Conservation (phyloP, 2,797 vertebrate species). For the Pangasius djambal region DNA sequence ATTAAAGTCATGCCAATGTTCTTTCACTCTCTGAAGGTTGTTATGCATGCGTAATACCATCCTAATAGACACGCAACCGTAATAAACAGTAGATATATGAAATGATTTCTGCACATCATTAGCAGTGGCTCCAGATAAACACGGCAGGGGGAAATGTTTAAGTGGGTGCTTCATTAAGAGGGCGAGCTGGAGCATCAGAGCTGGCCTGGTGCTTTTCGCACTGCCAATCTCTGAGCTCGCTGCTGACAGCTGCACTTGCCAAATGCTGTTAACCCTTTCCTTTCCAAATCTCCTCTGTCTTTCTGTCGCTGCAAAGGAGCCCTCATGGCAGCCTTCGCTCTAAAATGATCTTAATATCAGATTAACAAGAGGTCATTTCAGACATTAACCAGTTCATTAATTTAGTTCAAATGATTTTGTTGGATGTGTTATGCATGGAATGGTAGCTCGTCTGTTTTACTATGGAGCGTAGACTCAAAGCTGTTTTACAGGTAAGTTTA, state of each 20-base stretch:
- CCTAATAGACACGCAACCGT: not conserved
- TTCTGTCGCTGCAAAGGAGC: not conserved
- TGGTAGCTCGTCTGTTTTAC: not conserved
- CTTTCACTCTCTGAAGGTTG: not conserved
- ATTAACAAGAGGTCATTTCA: not conserved
- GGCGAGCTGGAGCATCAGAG: not conserved
- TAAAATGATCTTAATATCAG: not conserved
- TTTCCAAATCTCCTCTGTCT: slow-evolving; percentile 70
- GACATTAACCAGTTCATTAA: not conserved
- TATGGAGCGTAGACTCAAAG: slow-evolving; percentile 2
- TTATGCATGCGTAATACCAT: not conserved
- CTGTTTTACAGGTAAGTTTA: slow-evolving; percentile 40
- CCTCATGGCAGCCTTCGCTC: not conserved
- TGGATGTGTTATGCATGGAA: not conserved
- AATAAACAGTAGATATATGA: not conserved
- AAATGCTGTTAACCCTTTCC: slow-evolving; percentile 77
- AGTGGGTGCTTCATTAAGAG: slow-evolving; percentile 24
- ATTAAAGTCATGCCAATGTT: not conserved
- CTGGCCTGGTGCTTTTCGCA: slow-evolving; percentile 11
- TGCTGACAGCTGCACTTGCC: slow-evolving; percentile 71
- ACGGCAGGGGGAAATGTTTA: not conserved
- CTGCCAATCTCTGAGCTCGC: slow-evolving; percentile 6
- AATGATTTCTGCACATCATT: not conserved
- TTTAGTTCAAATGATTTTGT: not conserved
- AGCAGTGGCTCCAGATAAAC: not conserved